Conservation (phyloP, 2,113 vertebrate genomes). For the Tonatia bakeri region DNA sequence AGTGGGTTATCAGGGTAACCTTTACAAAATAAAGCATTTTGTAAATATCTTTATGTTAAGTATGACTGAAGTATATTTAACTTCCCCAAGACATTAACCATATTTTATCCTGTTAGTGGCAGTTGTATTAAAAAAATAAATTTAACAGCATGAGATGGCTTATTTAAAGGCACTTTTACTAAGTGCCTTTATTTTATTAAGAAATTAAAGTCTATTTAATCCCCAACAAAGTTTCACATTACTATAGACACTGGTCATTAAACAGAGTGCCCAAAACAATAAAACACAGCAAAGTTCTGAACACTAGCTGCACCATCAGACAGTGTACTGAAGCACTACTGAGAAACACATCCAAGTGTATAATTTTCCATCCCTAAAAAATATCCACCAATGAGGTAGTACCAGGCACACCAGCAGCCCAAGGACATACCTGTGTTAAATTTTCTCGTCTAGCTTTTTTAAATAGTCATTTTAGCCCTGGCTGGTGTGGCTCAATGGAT, state of each 20-base stretch:
- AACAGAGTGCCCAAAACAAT: not conserved
- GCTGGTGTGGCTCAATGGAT: too few relatives aligned
- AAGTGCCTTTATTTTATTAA: not conserved
- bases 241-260: not conserved
- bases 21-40: not conserved
- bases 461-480: not conserved
- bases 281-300: not conserved
- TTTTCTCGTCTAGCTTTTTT: not conserved
- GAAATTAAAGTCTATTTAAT: not conserved
- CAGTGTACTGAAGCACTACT: not conserved
- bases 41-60: not conserved
- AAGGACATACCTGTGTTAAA: not conserved
- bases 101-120: not conserved
- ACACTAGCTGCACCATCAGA: not conserved
- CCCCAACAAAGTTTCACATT: not conserved
- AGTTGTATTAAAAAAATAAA: conserved; percentile 3
- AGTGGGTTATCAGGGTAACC: not conserved
- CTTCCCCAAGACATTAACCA: not conserved
- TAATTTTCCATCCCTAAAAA: not conserved
- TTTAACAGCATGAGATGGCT: not conserved
- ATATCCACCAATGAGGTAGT: not conserved
- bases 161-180: not conserved
- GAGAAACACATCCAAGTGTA: not conserved
- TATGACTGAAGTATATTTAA: not conserved
- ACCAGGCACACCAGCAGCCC: not conserved